Percentiles rank a stretch among this genome's conserved stretches.
These are phyloP conservation scores for Omphaloscelis lunosa DNA, from an alignment of 2,888 invertebrate genomes.

Conservation along the genomic window DNA sequence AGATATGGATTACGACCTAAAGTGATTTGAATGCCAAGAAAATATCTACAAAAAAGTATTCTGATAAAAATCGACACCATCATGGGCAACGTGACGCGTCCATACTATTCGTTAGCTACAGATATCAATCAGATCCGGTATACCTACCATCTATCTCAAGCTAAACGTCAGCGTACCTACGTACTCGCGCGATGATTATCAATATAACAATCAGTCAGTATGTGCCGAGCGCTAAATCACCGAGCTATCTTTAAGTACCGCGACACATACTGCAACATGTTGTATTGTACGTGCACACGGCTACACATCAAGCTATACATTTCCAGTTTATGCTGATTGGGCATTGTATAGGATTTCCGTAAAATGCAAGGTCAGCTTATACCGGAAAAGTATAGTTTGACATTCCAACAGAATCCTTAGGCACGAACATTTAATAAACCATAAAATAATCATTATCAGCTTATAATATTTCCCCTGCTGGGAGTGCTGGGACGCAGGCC, in stretches of 20 bases:
- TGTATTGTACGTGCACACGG: background rate
- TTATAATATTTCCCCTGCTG: background rate
- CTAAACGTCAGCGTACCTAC: background rate
- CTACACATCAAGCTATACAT: too few species aligned
- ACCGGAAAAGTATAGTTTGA: too few species aligned
- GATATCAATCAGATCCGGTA: too few species aligned
- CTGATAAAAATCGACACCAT: background rate
- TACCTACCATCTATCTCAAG: too few species aligned
- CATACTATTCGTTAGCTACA: too few species aligned
- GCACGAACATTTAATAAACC: background rate
- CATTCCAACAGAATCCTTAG: too few species aligned
- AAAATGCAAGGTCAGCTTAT: too few species aligned
- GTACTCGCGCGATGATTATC: background rate
- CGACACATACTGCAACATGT: background rate
- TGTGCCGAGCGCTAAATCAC: background rate
- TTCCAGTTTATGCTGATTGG: too few species aligned
- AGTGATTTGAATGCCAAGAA: background rate
- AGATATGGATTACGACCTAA: background rate
- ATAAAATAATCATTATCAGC: background rate
- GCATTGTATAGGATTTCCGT: too few species aligned
- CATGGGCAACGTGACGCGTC: background rate
- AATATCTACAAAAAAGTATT: background rate
- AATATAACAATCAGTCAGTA: background rate
- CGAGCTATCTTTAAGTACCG: background rate
- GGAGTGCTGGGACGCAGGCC: too few species aligned